Evolutionary conservation across 2,888 invertebrate species (phyloP).

Genomic region (Drosophila prolongata): DNA sequence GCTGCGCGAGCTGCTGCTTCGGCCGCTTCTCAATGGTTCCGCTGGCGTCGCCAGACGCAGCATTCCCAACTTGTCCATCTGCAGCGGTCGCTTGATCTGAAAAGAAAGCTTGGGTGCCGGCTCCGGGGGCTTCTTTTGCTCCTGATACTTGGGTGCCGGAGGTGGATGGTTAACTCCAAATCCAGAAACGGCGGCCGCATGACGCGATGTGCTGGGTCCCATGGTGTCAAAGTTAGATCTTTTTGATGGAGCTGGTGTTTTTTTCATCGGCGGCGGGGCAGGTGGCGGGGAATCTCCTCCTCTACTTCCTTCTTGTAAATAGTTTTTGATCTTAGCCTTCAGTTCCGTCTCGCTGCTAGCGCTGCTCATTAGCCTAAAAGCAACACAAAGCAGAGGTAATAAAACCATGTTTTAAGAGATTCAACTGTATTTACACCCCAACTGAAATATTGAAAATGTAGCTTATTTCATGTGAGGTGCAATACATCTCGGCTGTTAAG

Average conservation of each 20-base stretch:
- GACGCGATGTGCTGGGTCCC: conserved; percentile 68
- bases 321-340: conserved; percentile 73
- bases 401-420: not conserved
- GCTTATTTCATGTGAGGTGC: not conserved
- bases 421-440: conserved; percentile 8
- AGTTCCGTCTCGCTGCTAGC: conserved; percentile 84
- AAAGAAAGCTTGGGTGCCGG: conserved; percentile 76
- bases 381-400: conserved; percentile 18
- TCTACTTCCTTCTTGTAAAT: conserved; percentile 42
- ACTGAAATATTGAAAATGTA: not conserved
- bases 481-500: not conserved
- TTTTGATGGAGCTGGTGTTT: not conserved
- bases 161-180: conserved; percentile 31
- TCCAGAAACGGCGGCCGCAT: conserved; percentile 49
- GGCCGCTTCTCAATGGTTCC: conserved; percentile 1
- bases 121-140: conserved; percentile 23
- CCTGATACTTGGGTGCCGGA: conserved; percentile 45
- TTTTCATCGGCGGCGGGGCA: conserved; percentile 51
- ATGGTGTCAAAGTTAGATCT: conserved; percentile 20
- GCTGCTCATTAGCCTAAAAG: conserved; percentile 62
- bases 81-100: conserved; percentile 75
- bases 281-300: conserved; percentile 63
- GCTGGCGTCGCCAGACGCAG: conserved; percentile 88
- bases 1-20: conserved; percentile 60
- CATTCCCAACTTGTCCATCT: conserved; percentile 90